phyloP scores from a whole-genome alignment of 2,888 invertebrate species.

The Chymomyza fuscimana region DNA sequence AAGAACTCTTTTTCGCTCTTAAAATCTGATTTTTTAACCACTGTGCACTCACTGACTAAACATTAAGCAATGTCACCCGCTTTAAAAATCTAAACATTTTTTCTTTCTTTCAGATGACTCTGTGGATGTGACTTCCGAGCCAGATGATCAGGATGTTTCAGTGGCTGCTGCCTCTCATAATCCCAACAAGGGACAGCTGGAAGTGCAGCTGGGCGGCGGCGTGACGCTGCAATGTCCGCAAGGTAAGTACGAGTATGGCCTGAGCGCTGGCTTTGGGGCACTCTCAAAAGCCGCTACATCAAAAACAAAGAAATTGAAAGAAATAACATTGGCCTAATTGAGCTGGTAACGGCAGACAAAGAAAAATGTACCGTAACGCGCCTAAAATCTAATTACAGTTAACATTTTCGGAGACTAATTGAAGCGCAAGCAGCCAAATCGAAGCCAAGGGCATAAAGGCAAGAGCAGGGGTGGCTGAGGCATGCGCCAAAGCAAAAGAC shows the following conservation, averaged over 20 bases:
- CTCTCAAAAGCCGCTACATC: slow-evolving; percentile 1
- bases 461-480: neutral
- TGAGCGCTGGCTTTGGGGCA: neutral
- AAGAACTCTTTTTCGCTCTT: no score
- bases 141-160: slow-evolving; percentile 82
- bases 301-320: slow-evolving; percentile 6
- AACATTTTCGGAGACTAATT: slow-evolving; percentile 21
- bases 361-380: slow-evolving; percentile 25
- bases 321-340: neutral
- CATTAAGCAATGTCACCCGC: neutral
- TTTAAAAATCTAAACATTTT: neutral
- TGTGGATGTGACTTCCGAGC: slow-evolving; percentile 82
- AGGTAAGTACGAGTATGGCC: slow-evolving; percentile 80
- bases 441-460: neutral
- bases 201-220: slow-evolving; percentile 92
- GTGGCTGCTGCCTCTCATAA: slow-evolving; percentile 81
- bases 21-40: no score
- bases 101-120: slow-evolving; percentile 77
- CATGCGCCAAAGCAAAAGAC: neutral
- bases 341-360: slow-evolving; percentile 17
- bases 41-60: neutral
- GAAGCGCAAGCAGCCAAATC: slow-evolving; percentile 18
- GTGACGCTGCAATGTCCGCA: slow-evolving; percentile 92
- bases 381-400: slow-evolving; percentile 57
- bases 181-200: slow-evolving; percentile 84